Percentiles rank a stretch among this genome's conserved stretches.
These are phyloP conservation scores for Caiman crocodilus DNA, from an alignment of 2,797 vertebrate genomes.

Conservation along the genomic window DNA sequence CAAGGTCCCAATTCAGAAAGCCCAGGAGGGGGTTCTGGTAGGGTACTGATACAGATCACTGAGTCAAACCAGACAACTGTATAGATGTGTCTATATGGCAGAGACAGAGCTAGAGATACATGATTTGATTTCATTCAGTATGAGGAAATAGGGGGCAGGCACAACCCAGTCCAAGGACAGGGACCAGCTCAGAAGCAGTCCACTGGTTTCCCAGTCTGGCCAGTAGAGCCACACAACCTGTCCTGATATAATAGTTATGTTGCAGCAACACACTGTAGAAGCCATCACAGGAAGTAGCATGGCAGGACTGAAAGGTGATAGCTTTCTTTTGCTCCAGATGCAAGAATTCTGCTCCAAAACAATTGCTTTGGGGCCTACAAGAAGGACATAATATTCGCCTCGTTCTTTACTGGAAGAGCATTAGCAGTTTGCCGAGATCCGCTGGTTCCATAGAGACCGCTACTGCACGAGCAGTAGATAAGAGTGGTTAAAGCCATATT, in stretches of 20 bases:
- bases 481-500: fast-evolving
- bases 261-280: neutral
- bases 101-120: neutral
- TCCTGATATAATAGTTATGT: neutral
- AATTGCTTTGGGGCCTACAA: neutral
- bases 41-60: slow-evolving; percentile 10
- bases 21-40: neutral
- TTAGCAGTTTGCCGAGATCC: neutral
- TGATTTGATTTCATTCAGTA: neutral
- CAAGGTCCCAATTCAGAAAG: slow-evolving; percentile 9
- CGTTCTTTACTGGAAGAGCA: neutral
- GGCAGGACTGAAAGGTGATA: neutral
- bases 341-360: neutral
- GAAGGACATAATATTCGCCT: neutral
- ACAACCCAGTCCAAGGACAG: neutral
- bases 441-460: neutral
- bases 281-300: neutral
- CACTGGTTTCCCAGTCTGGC: neutral
- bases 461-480: neutral
- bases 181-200: neutral
- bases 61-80: slow-evolving; percentile 17
- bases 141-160: neutral
- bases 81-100: neutral
- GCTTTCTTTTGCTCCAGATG: too few relatives aligned
- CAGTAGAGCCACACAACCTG: neutral